Conservation (phyloP, 2,113 vertebrate species). For the Odontophorus gujanensis region DNA sequence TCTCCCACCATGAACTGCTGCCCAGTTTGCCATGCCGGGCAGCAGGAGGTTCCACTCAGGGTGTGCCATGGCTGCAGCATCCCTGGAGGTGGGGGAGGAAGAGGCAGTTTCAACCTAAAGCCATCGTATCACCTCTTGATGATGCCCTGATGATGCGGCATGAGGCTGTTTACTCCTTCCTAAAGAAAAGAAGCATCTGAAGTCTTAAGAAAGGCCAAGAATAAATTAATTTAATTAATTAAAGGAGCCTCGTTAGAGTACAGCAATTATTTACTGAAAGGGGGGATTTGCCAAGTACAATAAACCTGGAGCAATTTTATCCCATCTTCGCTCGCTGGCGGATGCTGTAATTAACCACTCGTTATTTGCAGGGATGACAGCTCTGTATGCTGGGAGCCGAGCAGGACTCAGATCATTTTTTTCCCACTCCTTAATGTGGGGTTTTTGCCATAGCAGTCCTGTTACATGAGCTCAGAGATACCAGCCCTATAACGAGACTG, state of each 20-base stretch:
- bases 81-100: background rate
- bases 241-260: background rate
- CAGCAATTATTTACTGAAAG: background rate
- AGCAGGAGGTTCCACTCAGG: background rate
- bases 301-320: background rate
- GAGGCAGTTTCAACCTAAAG: background rate
- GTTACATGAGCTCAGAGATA: too few species aligned
- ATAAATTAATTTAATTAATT: background rate
- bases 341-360: background rate
- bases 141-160: background rate
- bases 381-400: background rate
- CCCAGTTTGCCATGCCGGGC: background rate
- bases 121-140: accelerated
- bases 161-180: background rate
- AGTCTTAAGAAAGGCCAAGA: background rate
- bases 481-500: too few species aligned
- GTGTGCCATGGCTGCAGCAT: background rate
- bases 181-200: background rate
- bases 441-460: background rate
- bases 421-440: accelerated
- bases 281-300: background rate
- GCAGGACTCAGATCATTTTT: background rate
- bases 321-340: background rate
- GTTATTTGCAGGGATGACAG: background rate
- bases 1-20: accelerated